Base-by-base conservation (phyloP, 2,113 vertebrate species). In the Trematocara zebra region DNA sequence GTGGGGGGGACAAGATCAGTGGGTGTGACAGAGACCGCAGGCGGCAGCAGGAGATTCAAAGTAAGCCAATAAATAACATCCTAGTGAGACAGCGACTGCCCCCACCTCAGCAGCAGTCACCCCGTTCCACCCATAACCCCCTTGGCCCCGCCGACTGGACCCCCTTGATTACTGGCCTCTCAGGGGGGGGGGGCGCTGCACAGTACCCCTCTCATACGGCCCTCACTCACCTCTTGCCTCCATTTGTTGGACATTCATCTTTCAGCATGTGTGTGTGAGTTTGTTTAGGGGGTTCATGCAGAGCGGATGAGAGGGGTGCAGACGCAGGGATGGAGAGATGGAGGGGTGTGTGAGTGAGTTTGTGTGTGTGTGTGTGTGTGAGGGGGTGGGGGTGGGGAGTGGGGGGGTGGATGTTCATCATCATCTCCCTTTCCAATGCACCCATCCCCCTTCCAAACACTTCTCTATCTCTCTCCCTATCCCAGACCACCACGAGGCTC, bases 61-160 rank as follows among this genome's bases (percentile, higher is more conserved):
- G 94, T 93, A 93, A 92, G 92, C 94, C 95, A 96, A 96, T 96
- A 96, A 96, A 96, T 96, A 96, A 96, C 94, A 93, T 95, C 95
- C 95, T 92, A 95, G 93, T 86, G 92, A 94, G 91, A 94, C 86
- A 93, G 87, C 78, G 40, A 88, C 87, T 47, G 89, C 90, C 94
- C 82, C 88, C 90, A 84, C 87, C 81, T 91, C 85, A 69, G 86
- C 88, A 42, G 7, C 67, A 51, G 35, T 83, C 80, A 81, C 82
- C 93, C 91, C 17, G 2, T 47, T 78, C 80, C 88, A 80, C 86
- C 88, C 88, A 81, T 35, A 47, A 79, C 67, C 87, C 85, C 81
- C 69, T 52, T 14, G 40, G 54, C 56, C 90, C 86, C 85, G 12
- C 57, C 23, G 28, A 94, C 84, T 74, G 85, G 89, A 93, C 85